A percentile compares a stretch with the other conserved stretches of the same genome.
These are phyloP conservation scores for Paguma larvata DNA, from an alignment of 2,797 vertebrate species.

Conservation along the genomic window DNA sequence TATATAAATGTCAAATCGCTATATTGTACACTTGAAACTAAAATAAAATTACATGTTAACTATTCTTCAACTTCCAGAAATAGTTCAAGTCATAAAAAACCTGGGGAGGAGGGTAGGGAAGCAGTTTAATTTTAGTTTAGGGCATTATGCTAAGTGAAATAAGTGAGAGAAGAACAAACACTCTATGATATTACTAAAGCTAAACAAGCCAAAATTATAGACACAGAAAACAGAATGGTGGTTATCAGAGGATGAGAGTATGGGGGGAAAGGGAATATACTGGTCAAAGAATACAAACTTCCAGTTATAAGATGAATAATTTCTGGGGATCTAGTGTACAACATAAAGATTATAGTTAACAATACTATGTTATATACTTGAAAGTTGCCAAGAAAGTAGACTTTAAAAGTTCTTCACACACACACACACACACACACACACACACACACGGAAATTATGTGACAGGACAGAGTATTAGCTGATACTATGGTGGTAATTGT, in stretches of 20 bases:
- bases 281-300: not conserved
- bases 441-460: not conserved
- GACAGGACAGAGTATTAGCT: not conserved
- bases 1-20: not conserved
- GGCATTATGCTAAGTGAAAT: not conserved
- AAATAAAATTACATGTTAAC: not conserved
- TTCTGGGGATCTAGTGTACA: not conserved
- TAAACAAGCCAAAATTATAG: not conserved
- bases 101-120: not conserved
- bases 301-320: not conserved
- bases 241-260: not conserved
- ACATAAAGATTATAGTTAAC: not conserved
- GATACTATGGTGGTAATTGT: not conserved
- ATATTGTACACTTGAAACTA: not conserved
- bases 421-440: no score
- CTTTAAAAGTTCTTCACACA: not conserved
- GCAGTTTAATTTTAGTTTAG: not conserved
- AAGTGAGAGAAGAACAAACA: conserved; percentile 2
- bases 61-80: not conserved
- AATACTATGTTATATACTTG: not conserved
- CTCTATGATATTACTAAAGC: not conserved
- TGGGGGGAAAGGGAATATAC: not conserved
- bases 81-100: not conserved
- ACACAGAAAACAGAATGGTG: not conserved
- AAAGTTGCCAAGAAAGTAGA: not conserved